Percentiles rank a stretch among this genome's conserved stretches.
Conservation (phyloP, 2,113 vertebrate species). For the Motacilla tschutschensis region DNA sequence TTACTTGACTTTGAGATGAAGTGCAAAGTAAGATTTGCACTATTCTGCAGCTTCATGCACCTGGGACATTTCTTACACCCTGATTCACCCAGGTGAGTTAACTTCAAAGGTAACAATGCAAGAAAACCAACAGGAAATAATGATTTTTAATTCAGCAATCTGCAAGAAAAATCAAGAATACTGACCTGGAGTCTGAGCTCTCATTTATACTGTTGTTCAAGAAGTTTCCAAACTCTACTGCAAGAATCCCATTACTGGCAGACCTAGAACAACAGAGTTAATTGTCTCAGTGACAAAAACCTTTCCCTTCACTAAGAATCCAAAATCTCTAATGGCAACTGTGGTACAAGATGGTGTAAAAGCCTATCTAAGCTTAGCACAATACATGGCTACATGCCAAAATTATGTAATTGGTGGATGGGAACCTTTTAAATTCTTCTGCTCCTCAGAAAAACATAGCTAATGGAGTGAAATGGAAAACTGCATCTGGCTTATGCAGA, state of each 20-base stretch:
- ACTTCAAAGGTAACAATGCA: neutral
- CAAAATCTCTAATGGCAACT: neutral
- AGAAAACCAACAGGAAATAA: neutral
- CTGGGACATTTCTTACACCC: neutral
- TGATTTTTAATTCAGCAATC: neutral
- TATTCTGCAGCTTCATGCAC: neutral
- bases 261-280: conserved; percentile 66
- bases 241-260: conserved; percentile 78
- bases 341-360: neutral
- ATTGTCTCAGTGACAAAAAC: neutral
- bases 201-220: conserved; percentile 78
- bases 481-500: neutral
- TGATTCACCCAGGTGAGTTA: neutral
- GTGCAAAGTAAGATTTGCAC: neutral
- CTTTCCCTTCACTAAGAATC: neutral
- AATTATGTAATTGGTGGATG: neutral
- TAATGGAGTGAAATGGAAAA: neutral
- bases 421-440: neutral
- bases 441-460: neutral
- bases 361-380: neutral
- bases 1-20: neutral
- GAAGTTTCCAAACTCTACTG: conserved; percentile 81
- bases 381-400: neutral
- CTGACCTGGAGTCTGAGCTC: conserved; percentile 77
- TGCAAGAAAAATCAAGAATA: conserved; percentile 14